Evolutionary conservation across 1,140 invertebrate species (phyloP).

Genomic region (Amyelois transitella): DNA sequence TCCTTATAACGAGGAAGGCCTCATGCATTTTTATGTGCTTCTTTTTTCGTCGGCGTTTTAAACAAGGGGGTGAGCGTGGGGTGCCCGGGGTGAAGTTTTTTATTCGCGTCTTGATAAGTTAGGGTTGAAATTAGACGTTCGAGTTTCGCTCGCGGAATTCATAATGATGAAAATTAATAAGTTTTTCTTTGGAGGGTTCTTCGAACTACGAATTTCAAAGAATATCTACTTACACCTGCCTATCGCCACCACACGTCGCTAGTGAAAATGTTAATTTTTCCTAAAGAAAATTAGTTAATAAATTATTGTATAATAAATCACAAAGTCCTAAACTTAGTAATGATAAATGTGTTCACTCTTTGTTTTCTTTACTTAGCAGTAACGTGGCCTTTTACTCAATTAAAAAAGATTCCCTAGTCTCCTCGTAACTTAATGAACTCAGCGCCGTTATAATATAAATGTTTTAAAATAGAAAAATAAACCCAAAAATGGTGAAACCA

Average conservation of each 20-base stretch:
- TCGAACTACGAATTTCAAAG: conserved; percentile 34
- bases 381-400: too few relatives aligned
- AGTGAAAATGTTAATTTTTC: neutral
- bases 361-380: too few relatives aligned
- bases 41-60: conserved; percentile 76
- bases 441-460: too few relatives aligned
- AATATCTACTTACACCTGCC: conserved; percentile 20
- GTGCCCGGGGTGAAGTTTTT: conserved; percentile 68
- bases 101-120: conserved; percentile 76
- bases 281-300: neutral
- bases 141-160: conserved; percentile 74
- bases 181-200: conserved; percentile 67
- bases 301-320: too few relatives aligned
- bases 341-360: too few relatives aligned
- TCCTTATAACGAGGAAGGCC: conserved; percentile 75
- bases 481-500: too few relatives aligned
- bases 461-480: too few relatives aligned
- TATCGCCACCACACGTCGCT: neutral
- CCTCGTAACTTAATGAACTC: too few relatives aligned
- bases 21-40: conserved; percentile 77
- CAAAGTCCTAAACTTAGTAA: too few relatives aligned
- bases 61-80: conserved; percentile 73
- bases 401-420: too few relatives aligned
- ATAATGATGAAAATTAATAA: conserved; percentile 75
- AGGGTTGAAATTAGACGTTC: conserved; percentile 75